Evolutionary conservation across 1,140 invertebrate species (phyloP).

Genomic region (Atta texana): DNA sequence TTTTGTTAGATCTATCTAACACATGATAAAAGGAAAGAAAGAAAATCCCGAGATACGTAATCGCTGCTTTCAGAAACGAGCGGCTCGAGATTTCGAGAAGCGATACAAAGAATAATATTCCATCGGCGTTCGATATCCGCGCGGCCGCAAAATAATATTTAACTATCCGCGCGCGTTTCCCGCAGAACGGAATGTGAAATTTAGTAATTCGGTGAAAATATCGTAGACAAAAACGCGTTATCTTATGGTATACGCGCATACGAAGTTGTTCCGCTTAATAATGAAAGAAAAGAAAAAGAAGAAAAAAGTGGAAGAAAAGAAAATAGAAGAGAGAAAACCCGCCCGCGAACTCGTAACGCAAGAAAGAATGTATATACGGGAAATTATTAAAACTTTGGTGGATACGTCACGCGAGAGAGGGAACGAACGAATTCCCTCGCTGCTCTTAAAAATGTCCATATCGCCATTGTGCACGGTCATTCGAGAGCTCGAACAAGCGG

Average conservation of each 20-base stretch:
- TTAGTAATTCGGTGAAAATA: not conserved
- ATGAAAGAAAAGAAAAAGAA: not conserved
- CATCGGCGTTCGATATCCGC: not conserved
- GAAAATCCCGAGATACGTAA: not conserved
- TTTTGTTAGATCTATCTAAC: not conserved
- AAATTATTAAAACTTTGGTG: slow-evolving; percentile 59
- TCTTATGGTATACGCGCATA: slow-evolving; percentile 29
- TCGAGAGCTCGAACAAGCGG: slow-evolving; percentile 38
- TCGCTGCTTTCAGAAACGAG: not conserved
- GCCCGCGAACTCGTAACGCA: slow-evolving; percentile 1
- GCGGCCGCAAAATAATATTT: slow-evolving; percentile 42
- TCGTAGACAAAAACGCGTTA: slow-evolving; percentile 36
- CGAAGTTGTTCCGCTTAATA: slow-evolving; percentile 24
- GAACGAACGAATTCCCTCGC: slow-evolving; percentile 24
- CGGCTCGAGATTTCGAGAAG: slow-evolving; percentile 10
- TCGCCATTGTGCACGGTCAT: slow-evolving; percentile 52
- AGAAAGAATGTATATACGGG: slow-evolving; percentile 21
- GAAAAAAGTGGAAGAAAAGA: slow-evolving; percentile 1
- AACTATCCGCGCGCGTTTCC: not conserved
- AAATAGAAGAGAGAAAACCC: not conserved
- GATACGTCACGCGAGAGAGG: slow-evolving; percentile 25
- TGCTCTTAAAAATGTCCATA: slow-evolving; percentile 59
- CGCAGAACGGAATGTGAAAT: slow-evolving; percentile 5
- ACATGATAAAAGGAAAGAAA: not conserved
- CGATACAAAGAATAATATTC: slow-evolving; percentile 43